Evolutionary conservation across 2,113 vertebrate species (phyloP), one percentile per base, ranked within the genome.

Genomic region (Charadrius vociferus): DNA sequence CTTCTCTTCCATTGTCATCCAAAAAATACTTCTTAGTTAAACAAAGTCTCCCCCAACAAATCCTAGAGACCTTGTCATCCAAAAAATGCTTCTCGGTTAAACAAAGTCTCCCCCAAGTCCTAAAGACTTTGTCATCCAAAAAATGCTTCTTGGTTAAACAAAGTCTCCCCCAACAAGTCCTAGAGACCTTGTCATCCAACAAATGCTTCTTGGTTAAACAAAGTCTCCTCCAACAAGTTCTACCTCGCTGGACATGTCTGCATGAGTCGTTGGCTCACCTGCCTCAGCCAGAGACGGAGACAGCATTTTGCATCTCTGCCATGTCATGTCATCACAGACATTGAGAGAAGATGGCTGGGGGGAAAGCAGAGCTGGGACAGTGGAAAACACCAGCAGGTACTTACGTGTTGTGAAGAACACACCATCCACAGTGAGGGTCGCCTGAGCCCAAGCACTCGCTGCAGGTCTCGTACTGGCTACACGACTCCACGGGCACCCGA

Each of bases 381-480:
- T 20, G 36, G 29, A 32, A 85, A 27, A 34, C 3, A 13, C 12
- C 37, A 5, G 23, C 32, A 7, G 23, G 91, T 96, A 98, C 99
- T 99, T 97, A 99, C 99, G 52, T 99, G 98, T 99, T 99, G 96
- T 99, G 99, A 34, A 99, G 99, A 83, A 99, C 99, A 97, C 99
- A 99, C 99, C 99, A 99, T 75, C 99, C 99, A 23, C 99, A 99
- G 97, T 99, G 99, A 23, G 99, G 99, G 80, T 99, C 99, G 1
- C 99, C 99, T 0, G 99, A 99, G 90, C 99, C 99, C 30, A 99
- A 98, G 94, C 99, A 99, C 78, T 99, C 98, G 4, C 98, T 98
- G 97, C 99, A 99, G 88, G 98, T 99, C 82, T 96, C 97, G 36
- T 99, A 98, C 96, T 99, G 99, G 83, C 98, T 98, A 30, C 99